These are phyloP conservation scores for Hippasteria phrygiana DNA, from an alignment of 53 echinoderm and acorn worm species.

Conservation along the genomic window DNA sequence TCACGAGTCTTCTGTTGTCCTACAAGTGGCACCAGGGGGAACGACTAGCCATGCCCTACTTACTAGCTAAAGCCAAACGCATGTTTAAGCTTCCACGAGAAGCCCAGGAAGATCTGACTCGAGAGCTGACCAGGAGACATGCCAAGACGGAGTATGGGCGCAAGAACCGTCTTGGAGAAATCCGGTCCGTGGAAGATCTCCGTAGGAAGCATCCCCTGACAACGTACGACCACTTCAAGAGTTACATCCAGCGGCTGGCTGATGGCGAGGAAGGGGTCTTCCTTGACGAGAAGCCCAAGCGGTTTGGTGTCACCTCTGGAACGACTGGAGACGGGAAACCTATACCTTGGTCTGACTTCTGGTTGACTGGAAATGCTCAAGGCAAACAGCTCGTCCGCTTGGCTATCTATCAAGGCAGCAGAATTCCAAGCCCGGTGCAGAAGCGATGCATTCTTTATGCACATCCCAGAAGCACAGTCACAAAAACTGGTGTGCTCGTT, in stretches of 20 bases:
- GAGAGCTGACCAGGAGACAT: slow-evolving; percentile 48
- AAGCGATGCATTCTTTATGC: slow-evolving; percentile 48
- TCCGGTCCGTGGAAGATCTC: slow-evolving; percentile 66
- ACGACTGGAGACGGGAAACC: slow-evolving; percentile 76
- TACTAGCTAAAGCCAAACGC: background rate
- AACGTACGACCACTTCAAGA: slow-evolving; percentile 67
- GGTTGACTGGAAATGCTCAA: background rate
- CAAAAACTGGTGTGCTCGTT: slow-evolving; percentile 49
- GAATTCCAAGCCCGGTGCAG: slow-evolving; percentile 14
- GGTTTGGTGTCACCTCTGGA: slow-evolving; percentile 76
- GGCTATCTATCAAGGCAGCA: background rate
- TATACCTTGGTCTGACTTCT: slow-evolving; percentile 40
- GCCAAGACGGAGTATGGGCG: slow-evolving; percentile 73
- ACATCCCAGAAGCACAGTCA: slow-evolving; percentile 3
- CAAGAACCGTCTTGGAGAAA: slow-evolving; percentile 43
- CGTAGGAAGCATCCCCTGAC: slow-evolving; percentile 72
- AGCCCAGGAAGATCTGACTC: slow-evolving; percentile 69
- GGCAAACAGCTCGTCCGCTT: background rate
- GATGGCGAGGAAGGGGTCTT: slow-evolving; percentile 80
- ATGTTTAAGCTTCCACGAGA: slow-evolving; percentile 51
- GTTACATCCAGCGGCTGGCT: slow-evolving; percentile 74
- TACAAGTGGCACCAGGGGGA: slow-evolving; percentile 30
- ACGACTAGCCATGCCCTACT: background rate
- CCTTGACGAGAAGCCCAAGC: slow-evolving; percentile 57
- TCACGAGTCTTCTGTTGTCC: slow-evolving; percentile 15